Conservation (phyloP, 2,113 vertebrate species). For the Sphyrna mokarran region DNA sequence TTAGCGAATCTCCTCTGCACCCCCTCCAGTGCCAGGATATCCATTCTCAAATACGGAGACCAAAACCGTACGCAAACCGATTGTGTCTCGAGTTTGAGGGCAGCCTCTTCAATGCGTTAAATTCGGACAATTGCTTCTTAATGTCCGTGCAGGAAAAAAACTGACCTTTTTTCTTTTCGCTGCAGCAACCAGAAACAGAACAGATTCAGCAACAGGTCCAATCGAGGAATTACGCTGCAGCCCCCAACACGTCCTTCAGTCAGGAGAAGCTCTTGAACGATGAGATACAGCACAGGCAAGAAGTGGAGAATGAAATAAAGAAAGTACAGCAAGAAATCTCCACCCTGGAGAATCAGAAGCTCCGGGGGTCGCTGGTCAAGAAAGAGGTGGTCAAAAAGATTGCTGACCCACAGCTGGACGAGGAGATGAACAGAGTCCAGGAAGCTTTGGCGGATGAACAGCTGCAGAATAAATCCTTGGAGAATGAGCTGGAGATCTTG, state of each 20-base stretch:
- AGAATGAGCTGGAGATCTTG: constrained; percentile 75
- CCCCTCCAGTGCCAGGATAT: no score
- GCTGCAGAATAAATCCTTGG: constrained; percentile 67
- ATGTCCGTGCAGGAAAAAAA: no score
- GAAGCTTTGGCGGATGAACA: constrained; percentile 78
- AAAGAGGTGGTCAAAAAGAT: constrained; percentile 85
- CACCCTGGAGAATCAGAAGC: constrained; percentile 73
- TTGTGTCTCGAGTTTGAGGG: no score
- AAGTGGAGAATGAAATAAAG: constrained; percentile 77
- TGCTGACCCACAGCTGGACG: constrained; percentile 80
- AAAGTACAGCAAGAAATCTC: constrained; percentile 76
- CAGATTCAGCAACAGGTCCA: constrained; percentile 53
- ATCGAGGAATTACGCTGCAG: constrained; percentile 45
- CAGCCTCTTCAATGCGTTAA: neutral
- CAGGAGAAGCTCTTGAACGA: constrained; percentile 80
- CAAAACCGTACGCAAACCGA: no score
- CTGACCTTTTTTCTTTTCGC: neutral
- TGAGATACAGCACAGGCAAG: constrained; percentile 75
- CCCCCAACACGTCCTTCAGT: constrained; percentile 71
- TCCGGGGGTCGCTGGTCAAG: constrained; percentile 76
- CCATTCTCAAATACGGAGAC: no score
- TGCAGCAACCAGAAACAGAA: constrained; percentile 71
- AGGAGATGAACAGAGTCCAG: constrained; percentile 74
- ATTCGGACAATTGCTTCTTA: neutral
- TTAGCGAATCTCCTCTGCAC: no score